Evolutionary conservation across 2,113 vertebrate genomes (phyloP), one percentile per base, ranked within the genome.

Genomic region (Antechinus stuartii): DNA sequence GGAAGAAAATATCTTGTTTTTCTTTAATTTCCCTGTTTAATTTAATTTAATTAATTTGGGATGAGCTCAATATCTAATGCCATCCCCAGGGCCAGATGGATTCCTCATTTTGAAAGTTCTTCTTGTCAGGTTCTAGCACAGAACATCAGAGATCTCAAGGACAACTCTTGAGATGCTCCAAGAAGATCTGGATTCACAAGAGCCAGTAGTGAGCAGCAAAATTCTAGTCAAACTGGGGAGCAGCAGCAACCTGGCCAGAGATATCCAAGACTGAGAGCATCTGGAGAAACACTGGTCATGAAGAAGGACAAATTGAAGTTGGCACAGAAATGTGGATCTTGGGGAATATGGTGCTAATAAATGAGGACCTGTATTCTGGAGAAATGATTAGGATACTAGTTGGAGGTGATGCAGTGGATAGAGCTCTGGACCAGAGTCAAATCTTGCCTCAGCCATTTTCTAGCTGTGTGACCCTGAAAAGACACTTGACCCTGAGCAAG

Each of bases 1-100:
- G 97, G 93, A 97, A 97, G 96, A 84, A 92, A 89, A 90, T 35
- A 30, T 53, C 96, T 97, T 97, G 68, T 96, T 96, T 49, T 53
- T 95, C 93, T 96, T 97, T 46, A 94, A 93, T 95, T 94, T 95
- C 90, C 92, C 92, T 92, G 42, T 42, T 42, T 42, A 42, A 42
- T 42, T 42, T 42, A 42, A 42, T 42, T 42, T 42, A 42, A 42
- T 42, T 90, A 46, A n/a, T 95, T 96, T 57, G 19, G 25, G 54
- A 90, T 95, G 96, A 97, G 96, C 95, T 95, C 47, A 53, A 90
- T 93, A 95, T 94, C 61, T 92, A 93, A 91, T n/a, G 26, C 19
- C 92, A 96, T 76, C 92, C 52, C 0, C 8, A 54, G 95, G 92
- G 90, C 56, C 19, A 54, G 89, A 93, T 93, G 16, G 68, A 84